Base-by-base conservation (phyloP, 2,888 invertebrate genomes). In the Tipula unca region DNA sequence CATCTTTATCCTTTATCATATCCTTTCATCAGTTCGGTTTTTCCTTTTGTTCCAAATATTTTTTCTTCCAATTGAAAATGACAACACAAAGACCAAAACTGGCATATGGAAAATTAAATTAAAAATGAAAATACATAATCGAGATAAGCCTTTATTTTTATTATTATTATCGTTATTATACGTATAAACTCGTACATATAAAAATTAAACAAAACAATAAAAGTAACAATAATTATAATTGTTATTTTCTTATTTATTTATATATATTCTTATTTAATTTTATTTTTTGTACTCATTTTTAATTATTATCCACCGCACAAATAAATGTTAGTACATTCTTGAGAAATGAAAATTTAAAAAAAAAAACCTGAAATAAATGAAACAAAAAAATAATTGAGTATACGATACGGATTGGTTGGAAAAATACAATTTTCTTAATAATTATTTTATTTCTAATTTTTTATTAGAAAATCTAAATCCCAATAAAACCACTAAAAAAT, bases 301-400 rank as follows among this genome's bases (percentile, higher is more conserved):
- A 69, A 69, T 69, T 69, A 69, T 69, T 69, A 69, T 69, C 25
- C 20, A 69, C 69, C 69, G 69, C 69, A 69, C 69, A 69, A 69
- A 48, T 48, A 48, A 48, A 69, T 69, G 69, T 69, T 69, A 25
- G 69, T 69, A 69, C 69, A 69, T 69, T 69, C 69, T 69, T 69
- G 69, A 10, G 48, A 48, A 48, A 48, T 48, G 2, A 48, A 48
- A 48, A 48, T 8, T n/a, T n/a, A n/a, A n/a, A n/a, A n/a, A n/a
- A n/a, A n/a, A n/a, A n/a, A n/a, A n/a, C n/a, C n/a, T n/a, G n/a
- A n/a, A n/a, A n/a, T n/a, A n/a, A n/a, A n/a, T 6, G 32, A 32
- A 32, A 32, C 32, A 32, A 32, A 32, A 69, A 69, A 69, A 10
- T 25, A 69, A 69, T 69, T 69, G 69, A 69, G 17, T 25, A 25